phyloP scores from a whole-genome alignment of 2,797 vertebrate species.

The Xenentodon cancila region DNA sequence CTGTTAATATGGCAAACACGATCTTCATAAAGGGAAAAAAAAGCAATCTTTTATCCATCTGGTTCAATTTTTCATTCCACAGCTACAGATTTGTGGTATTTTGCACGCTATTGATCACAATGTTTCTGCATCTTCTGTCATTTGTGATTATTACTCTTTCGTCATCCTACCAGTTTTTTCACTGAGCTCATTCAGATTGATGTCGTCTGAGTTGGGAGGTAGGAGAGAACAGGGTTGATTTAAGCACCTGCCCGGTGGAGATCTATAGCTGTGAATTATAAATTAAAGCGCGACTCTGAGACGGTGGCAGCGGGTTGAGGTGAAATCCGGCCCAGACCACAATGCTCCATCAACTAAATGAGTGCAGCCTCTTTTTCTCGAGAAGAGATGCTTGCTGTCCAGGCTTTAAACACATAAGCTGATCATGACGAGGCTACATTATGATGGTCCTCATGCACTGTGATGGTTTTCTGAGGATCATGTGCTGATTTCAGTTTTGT shows the following conservation, averaged over 20 bases:
- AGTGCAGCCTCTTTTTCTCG: conserved; percentile 17
- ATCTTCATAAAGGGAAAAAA: no score
- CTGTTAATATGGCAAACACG: no score
- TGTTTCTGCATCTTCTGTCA: conserved; percentile 6
- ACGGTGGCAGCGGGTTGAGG: conserved; percentile 34
- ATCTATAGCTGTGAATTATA: conserved; percentile 67
- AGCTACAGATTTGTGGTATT: neutral
- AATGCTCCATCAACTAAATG: conserved; percentile 39
- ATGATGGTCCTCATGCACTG: no score
- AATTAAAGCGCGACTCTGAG: conserved; percentile 40
- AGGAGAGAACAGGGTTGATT: conserved; percentile 34
- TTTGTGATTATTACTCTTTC: conserved; percentile 2
- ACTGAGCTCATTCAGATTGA: conserved; percentile 10
- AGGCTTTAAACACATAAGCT: neutral
- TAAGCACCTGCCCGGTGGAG: conserved; percentile 25
- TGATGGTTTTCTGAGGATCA: no score
- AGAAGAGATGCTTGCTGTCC: conserved; percentile 8
- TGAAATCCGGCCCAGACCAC: conserved; percentile 20
- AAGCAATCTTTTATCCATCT: no score
- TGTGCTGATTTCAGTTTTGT: no score
- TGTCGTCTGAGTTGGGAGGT: neutral
- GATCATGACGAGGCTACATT: no score
- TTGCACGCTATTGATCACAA: neutral
- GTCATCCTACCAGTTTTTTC: conserved; percentile 29
- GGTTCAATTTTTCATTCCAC: no score